Conservation (phyloP, 1,140 invertebrate species). For the Phortica variegata region DNA sequence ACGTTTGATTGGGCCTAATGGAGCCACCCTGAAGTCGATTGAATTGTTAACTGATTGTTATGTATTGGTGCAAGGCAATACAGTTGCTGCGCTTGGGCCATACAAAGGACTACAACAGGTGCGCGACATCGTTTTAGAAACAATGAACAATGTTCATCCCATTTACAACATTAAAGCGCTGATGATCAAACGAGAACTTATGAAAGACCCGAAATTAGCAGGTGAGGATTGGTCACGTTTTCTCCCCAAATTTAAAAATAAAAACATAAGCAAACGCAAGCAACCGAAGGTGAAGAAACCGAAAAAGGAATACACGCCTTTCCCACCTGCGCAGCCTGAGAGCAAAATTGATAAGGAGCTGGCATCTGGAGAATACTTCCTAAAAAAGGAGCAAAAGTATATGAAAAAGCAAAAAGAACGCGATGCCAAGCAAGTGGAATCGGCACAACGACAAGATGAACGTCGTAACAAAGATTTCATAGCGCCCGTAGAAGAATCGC, state of each 20-base stretch:
- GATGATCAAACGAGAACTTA: slow-evolving; percentile 96
- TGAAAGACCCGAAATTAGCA: slow-evolving; percentile 86
- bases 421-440: slow-evolving; percentile 71
- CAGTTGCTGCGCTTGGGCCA: slow-evolving; percentile 94
- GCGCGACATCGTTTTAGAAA: slow-evolving; percentile 90
- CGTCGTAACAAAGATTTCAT: slow-evolving; percentile 78
- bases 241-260: slow-evolving; percentile 92
- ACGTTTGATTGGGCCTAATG: slow-evolving; percentile 93
- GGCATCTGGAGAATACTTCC: slow-evolving; percentile 95
- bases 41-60: slow-evolving; percentile 98
- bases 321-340: slow-evolving; percentile 90
- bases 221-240: slow-evolving; percentile 98
- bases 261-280: slow-evolving; percentile 83
- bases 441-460: slow-evolving; percentile 72
- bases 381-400: slow-evolving; percentile 80
- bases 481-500: slow-evolving; percentile 69
- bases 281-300: slow-evolving; percentile 80
- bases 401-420: slow-evolving; percentile 73
- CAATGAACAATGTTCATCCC: slow-evolving; percentile 99
- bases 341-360: slow-evolving; percentile 94
- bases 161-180: slow-evolving; percentile 98
- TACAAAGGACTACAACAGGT: slow-evolving; percentile 93
- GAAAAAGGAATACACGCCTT: slow-evolving; percentile 95
- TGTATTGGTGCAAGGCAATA: slow-evolving; percentile 95
- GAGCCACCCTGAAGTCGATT: slow-evolving; percentile 95